A percentile compares a stretch with the other conserved stretches of the same genome.
Evolutionary conservation across 2,797 vertebrate species (phyloP).

Genomic region (Chloroceryle amazona): DNA sequence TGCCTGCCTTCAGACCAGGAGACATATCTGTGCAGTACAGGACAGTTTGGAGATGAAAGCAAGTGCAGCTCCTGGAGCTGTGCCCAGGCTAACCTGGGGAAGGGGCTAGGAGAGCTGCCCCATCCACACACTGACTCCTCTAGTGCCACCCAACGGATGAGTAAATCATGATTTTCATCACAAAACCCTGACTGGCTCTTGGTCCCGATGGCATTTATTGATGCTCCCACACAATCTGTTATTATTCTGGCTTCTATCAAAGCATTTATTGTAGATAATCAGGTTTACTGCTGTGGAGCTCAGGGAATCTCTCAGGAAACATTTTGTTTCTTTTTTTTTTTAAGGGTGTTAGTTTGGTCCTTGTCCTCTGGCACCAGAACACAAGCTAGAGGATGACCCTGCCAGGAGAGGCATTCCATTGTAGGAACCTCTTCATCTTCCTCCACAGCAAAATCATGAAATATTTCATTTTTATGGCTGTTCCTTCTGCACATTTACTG

Average conservation of each 20-base stretch:
- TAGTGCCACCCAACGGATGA: neutral
- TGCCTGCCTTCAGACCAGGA: neutral
- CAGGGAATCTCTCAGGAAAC: neutral
- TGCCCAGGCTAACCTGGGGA: neutral
- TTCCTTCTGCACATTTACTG: neutral
- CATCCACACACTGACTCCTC: neutral
- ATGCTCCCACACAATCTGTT: neutral
- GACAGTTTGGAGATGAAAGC: neutral
- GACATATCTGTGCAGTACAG: neutral
- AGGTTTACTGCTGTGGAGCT: neutral
- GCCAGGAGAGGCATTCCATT: neutral
- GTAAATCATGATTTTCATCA: neutral
- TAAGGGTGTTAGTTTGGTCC: neutral
- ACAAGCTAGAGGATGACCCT: neutral
- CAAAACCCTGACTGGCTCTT: neutral
- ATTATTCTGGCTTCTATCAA: neutral
- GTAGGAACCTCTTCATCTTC: neutral
- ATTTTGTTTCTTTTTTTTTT: neutral
- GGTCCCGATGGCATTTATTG: neutral
- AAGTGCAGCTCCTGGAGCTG: neutral
- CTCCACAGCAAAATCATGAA: neutral
- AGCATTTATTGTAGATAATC: neutral
- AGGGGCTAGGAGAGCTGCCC: neutral
- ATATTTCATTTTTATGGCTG: neutral
- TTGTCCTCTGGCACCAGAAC: neutral